A percentile compares a stretch with the other conserved stretches of the same genome.
Conservation (phyloP, 2,888 invertebrate species). For the Ganaspis brasiliensis region DNA sequence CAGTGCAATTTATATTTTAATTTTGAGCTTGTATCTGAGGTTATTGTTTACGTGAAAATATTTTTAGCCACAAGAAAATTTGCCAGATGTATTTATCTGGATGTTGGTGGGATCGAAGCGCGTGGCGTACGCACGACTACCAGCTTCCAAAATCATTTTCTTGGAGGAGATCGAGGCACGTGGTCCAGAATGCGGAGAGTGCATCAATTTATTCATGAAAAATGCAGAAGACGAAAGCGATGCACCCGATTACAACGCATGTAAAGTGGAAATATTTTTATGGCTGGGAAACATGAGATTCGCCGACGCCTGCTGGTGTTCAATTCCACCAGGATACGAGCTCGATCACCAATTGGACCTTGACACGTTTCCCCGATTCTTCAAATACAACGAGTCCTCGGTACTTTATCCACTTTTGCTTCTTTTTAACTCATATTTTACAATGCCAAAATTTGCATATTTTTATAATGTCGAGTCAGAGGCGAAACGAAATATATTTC, state of each 20-base stretch:
- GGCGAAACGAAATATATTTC: too few species aligned
- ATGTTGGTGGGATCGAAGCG: constrained; percentile 82
- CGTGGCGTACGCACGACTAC: constrained; percentile 82
- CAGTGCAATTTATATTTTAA: background rate
- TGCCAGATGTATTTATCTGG: constrained; percentile 84
- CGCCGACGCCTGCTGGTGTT: constrained; percentile 72
- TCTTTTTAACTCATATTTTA: background rate
- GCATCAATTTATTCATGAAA: constrained; percentile 73
- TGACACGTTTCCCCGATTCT: constrained; percentile 71
- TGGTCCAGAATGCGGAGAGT: constrained; percentile 81
- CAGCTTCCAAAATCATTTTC: constrained; percentile 81
- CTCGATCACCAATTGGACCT: constrained; percentile 64
- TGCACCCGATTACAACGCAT: constrained; percentile 68
- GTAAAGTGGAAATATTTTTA: constrained; percentile 74
- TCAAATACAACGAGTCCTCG: constrained; percentile 72
- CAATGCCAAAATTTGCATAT: background rate
- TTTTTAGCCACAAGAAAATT: constrained; percentile 81
- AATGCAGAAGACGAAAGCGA: constrained; percentile 60
- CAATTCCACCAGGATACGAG: constrained; percentile 75
- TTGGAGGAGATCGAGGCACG: constrained; percentile 80
- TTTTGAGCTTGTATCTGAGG: background rate
- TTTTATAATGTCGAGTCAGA: background rate
- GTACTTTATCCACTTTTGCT: constrained; percentile 59
- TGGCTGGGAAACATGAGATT: constrained; percentile 76
- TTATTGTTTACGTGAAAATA: background rate